Base-by-base conservation (phyloP, 1,140 invertebrate genomes). In the Zaprionus ornatus region DNA sequence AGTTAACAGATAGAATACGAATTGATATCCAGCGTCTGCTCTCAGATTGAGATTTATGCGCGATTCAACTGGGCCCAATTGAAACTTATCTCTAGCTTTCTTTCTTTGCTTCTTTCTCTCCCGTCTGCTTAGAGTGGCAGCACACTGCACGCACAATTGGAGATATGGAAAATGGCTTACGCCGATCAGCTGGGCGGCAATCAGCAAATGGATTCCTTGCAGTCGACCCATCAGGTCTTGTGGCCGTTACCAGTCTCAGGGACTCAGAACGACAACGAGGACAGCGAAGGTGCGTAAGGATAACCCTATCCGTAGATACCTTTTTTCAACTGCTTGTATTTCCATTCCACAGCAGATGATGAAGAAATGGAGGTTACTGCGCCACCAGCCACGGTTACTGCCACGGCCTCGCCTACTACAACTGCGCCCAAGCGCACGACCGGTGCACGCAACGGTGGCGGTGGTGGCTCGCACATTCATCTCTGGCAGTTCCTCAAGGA, bases 401-500 rank as follows among this genome's bases (percentile, higher is more conserved):
- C 68, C 29, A 71, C 64, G 19, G 55, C 60, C 12, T 45, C 66
- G 23, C 19, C 74, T 19, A 23, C 54, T 1, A 19, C 60, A 13
- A 57, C 83, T 3, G 9, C 74, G 3, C n/a, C 79, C 0, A 90
- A 92, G 32, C 81, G 84, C 0, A 40, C 78, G 4, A 77, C 52
- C 9, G 91, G 80, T 27, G 70, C 93, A 75, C 93, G 94, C 35
- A 94, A 93, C 67, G 94, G 95, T 9, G 94, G 95, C 10, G 45
- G 45, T 10, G 45, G 40, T 17, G 96, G 96, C 45, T 96, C 97
- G 0, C 98, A 99, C 91, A 99, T 99, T 79, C 98, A 99, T 91
- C 94, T 99, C n/a, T 99, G 99, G 99, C 98, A 99, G 93, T 99
- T 99, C 93, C 94, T 99, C 15, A 99, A 99, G 91, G 99, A 99